phyloP scores from a whole-genome alignment of 2,113 vertebrate genomes.

The Alethe diademata region DNA sequence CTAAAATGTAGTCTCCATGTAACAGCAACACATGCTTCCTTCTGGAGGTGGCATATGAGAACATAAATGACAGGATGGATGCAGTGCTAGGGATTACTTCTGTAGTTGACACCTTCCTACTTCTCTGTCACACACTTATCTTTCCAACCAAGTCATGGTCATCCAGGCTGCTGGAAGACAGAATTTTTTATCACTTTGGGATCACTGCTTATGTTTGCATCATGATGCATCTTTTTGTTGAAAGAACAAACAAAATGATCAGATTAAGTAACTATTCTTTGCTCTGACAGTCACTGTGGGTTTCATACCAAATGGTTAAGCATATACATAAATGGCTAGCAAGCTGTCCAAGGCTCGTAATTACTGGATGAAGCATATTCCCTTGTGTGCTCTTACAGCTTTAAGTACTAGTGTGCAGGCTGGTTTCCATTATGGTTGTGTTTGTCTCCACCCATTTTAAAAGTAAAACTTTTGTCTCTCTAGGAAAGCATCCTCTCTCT shows the following conservation, averaged over 20 bases:
- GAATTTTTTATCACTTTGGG: background rate
- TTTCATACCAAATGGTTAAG: background rate
- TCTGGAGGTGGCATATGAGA: background rate
- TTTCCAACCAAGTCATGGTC: background rate
- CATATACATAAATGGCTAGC: background rate
- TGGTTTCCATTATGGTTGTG: background rate
- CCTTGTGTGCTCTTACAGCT: background rate
- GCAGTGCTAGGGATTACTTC: background rate
- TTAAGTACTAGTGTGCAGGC: background rate
- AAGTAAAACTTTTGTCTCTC: background rate
- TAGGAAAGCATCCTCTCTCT: background rate
- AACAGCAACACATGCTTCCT: background rate
- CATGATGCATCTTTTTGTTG: background rate
- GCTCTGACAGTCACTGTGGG: background rate
- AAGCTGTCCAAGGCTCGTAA: background rate
- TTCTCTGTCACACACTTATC: background rate
- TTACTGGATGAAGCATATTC: background rate
- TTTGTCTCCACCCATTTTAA: background rate
- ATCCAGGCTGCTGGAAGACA: background rate
- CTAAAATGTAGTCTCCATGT: background rate
- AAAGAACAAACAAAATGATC: background rate
- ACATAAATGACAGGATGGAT: background rate
- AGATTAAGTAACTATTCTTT: background rate
- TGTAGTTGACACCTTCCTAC: background rate
- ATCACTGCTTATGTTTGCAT: background rate